Evolutionary conservation across 2,797 vertebrate species (phyloP).

Genomic region (Parambassis ranga): DNA sequence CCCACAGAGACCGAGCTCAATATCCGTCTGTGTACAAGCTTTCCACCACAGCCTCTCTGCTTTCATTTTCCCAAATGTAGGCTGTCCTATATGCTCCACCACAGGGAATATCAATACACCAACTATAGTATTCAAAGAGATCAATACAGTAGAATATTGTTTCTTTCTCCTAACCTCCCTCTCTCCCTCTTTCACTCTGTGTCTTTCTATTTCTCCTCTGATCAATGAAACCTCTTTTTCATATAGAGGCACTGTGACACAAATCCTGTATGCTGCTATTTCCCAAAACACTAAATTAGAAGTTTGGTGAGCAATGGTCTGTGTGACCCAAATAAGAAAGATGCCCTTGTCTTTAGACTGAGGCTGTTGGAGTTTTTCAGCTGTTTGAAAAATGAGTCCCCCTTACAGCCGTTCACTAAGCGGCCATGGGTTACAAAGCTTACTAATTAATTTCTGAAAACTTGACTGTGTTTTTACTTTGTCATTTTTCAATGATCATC

Average conservation of each 20-base stretch:
- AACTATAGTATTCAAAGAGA: constrained; percentile 71
- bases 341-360: constrained; percentile 35
- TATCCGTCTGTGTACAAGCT: constrained; percentile 53
- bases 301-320: constrained; percentile 49
- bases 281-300: constrained; percentile 51
- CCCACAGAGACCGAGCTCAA: constrained; percentile 53
- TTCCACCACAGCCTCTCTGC: constrained; percentile 47
- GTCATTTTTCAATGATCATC: background rate
- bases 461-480: background rate
- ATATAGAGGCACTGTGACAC: constrained; percentile 57
- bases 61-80: constrained; percentile 66
- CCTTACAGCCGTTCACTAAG: background rate
- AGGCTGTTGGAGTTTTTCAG: constrained; percentile 18
- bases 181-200: constrained; percentile 39
- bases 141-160: constrained; percentile 71
- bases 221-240: constrained; percentile 47
- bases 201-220: constrained; percentile 44
- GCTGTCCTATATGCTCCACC: constrained; percentile 62
- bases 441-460: background rate
- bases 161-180: constrained; percentile 37
- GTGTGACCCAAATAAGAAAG: constrained; percentile 63
- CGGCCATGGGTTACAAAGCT: background rate
- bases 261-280: constrained; percentile 40
- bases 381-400: constrained; percentile 16
- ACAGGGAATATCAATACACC: constrained; percentile 73